Percentiles rank a stretch among this genome's conserved stretches.
phyloP scores from a whole-genome alignment of 2,888 invertebrate genomes.

The Blera fallax region DNA sequence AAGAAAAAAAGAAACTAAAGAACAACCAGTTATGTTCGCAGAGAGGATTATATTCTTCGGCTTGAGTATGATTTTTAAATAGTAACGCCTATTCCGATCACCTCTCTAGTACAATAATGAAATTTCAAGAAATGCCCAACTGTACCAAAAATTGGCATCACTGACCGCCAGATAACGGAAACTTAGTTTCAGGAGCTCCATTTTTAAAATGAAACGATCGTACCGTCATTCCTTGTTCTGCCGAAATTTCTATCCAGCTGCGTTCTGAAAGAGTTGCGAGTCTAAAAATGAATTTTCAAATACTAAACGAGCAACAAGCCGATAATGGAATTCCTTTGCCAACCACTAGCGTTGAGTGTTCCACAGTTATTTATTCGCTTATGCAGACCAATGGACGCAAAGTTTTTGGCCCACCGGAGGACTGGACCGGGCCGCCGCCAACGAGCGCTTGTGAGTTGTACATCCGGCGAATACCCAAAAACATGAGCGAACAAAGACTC shows the following conservation, averaged over 20 bases:
- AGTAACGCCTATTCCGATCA: background rate
- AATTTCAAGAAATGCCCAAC: background rate
- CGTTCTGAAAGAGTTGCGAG: background rate
- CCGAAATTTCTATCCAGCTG: background rate
- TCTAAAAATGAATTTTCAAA: background rate
- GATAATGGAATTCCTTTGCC: too few species aligned
- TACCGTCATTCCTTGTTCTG: background rate
- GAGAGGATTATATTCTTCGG: too few species aligned
- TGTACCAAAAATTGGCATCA: constrained; percentile 11
- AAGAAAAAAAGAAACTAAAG: too few species aligned
- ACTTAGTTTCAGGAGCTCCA: background rate
- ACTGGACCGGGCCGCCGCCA: constrained; percentile 76
- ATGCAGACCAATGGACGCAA: constrained; percentile 77
- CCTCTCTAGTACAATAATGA: background rate
- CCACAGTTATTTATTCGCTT: constrained; percentile 41
- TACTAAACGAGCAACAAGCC: too few species aligned
- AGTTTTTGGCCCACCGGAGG: constrained; percentile 75
- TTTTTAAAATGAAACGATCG: constrained; percentile 13
- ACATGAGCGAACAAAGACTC: constrained; percentile 74
- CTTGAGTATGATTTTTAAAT: background rate
- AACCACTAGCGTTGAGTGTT: background rate
- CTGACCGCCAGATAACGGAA: constrained; percentile 30
- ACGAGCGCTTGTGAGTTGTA: constrained; percentile 76
- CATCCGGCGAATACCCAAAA: constrained; percentile 76
- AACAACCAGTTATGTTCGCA: too few species aligned